Evolutionary conservation across 1,140 invertebrate genomes (phyloP), one percentile per base, ranked within the genome.

Genomic region (Halesus radiatus): DNA sequence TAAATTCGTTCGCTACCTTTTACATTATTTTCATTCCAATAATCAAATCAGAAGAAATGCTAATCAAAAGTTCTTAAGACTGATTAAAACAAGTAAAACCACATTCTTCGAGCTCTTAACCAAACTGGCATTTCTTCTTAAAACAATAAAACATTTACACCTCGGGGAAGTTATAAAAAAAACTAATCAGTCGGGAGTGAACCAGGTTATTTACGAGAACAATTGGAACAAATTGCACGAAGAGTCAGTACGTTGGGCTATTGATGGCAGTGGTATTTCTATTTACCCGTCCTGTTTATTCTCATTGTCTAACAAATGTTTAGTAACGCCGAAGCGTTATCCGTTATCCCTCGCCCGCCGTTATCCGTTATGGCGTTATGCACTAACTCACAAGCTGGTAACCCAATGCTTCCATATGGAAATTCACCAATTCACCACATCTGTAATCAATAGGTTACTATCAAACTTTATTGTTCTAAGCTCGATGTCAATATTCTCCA

Each of bases 271-370:
- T 58, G 20, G 45, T 52, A 20, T 58, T 37, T 32, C 53, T 37
- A 50, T 58, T 58, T 56, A 20, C 16, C 72, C 72, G 29, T 56
- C 54, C 68, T 79, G 78, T 79, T 79, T 79, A 79, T 79, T 50
- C 56, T 58, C 37, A 58, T 64, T 32, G 72, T 68, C 60, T 68
- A 76, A 76, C 79, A 75, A 80, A 80, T 80, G 79, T 76, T 75
- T 80, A 58, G 53, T 72, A 52, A 60, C 52, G 66, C 78, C 53
- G 37, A 52, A 76, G 75, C 75, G 37, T 52, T 76, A 75, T 75
- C 26, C 75, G 37, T 50, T 76, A 75, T 75, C 26, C 53, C 15
- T 72, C 26, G 23, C 68, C 45, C 50, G 20, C n/a, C 45, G 45
- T 72, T 72, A 76, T 76, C 58, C 74, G 74, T 76, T 60, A 76